Conservation (phyloP, 23 tunicate species). For the Halocynthia aurantium region DNA sequence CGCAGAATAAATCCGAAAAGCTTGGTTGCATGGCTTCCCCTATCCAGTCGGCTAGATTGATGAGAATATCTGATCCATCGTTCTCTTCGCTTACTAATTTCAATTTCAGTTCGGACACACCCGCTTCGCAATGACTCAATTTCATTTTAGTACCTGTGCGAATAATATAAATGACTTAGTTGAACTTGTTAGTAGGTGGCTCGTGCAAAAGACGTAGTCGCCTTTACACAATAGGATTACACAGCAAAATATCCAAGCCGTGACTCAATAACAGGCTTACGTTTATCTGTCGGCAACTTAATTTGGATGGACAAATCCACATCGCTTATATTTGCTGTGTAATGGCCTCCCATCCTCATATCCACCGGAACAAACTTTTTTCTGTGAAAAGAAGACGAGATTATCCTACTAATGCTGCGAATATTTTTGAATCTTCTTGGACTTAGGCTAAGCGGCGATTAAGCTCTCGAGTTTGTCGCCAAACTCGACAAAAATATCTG, state of each 20-base stretch:
- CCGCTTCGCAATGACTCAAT: conserved; percentile 3
- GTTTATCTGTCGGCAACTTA: background rate
- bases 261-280: background rate
- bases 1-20: conserved; percentile 19
- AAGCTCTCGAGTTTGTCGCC: too few relatives aligned
- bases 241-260: too few relatives aligned
- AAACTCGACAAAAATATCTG: too few relatives aligned
- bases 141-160: background rate
- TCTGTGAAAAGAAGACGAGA: too few relatives aligned
- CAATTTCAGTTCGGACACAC: background rate
- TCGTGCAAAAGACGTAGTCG: too few relatives aligned
- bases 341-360: conserved; percentile 2
- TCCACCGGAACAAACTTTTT: background rate
- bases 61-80: background rate
- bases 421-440: too few relatives aligned
- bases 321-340: conserved; percentile 1
- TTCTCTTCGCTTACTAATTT: background rate
- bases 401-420: too few relatives aligned
- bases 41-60: conserved; percentile 4
- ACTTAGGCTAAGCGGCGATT: too few relatives aligned
- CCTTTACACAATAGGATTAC: too few relatives aligned
- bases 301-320: background rate
- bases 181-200: too few relatives aligned
- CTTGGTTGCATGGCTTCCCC: conserved; percentile 16
- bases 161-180: background rate